Evolutionary conservation across 2,113 vertebrate genomes (phyloP).

Genomic region (Thryonomys swinderianus): DNA sequence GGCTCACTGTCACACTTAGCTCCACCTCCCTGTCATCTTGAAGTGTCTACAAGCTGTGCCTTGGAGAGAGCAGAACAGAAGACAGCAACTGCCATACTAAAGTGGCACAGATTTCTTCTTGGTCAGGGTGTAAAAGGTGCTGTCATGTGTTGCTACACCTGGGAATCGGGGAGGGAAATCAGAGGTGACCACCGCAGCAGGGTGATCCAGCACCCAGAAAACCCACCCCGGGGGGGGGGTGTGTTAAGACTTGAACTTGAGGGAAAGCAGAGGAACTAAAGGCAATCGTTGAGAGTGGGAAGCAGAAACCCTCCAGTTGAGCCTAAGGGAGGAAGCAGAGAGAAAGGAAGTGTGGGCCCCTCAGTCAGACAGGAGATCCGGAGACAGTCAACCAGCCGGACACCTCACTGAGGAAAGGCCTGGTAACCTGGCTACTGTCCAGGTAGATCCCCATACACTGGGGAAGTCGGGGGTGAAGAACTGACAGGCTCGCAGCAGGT

Average conservation of each 20-base stretch:
- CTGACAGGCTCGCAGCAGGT: background rate
- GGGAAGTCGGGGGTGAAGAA: background rate
- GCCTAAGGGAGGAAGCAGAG: background rate
- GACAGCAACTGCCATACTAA: background rate
- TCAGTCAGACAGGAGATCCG: background rate
- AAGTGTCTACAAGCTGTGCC: background rate
- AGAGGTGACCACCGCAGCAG: background rate
- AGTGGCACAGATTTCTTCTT: background rate
- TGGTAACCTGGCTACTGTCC: background rate
- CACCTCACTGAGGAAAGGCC: background rate
- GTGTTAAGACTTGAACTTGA: background rate
- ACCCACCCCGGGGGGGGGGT: background rate
- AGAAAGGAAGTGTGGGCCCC: background rate
- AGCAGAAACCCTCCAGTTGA: background rate
- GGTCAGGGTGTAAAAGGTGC: background rate
- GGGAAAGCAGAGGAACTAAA: background rate
- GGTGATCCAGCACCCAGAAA: background rate
- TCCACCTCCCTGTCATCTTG: background rate
- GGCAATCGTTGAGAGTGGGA: background rate
- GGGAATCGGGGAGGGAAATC: background rate
- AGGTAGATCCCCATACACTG: background rate
- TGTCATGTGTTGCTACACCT: background rate
- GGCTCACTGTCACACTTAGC: background rate
- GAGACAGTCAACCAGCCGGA: background rate
- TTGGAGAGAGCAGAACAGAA: background rate